Conservation (phyloP, 2,888 invertebrate genomes). For the Melanophora roralis region DNA sequence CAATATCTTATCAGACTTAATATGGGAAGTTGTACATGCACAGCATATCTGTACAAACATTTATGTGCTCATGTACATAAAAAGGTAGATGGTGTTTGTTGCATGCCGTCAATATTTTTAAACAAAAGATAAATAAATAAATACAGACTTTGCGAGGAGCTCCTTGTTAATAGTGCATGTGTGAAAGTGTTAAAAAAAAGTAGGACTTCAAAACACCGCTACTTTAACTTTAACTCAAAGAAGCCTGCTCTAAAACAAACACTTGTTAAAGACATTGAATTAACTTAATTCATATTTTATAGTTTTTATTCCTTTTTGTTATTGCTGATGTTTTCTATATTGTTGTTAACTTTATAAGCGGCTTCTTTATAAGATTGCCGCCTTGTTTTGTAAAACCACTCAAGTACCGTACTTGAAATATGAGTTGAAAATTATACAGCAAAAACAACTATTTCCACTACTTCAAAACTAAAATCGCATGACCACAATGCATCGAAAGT, state of each 20-base stretch:
- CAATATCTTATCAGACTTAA: conserved; percentile 37
- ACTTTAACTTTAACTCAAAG: conserved; percentile 7
- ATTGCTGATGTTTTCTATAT: background rate
- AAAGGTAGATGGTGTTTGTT: conserved; percentile 27
- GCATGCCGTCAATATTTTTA: conserved; percentile 50
- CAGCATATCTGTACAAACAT: background rate
- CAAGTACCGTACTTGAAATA: conserved; percentile 5
- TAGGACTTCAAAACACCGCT: background rate
- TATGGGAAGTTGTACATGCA: conserved; percentile 37
- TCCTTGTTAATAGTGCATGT: conserved; percentile 35
- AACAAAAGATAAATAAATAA: conserved; percentile 8
- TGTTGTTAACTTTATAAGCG: conserved; percentile 6
- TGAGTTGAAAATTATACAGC: conserved; percentile 33
- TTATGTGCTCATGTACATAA: background rate
- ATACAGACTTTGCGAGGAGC: background rate
- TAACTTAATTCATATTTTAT: background rate
- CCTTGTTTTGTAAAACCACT: background rate
- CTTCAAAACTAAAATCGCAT: conserved; percentile 47
- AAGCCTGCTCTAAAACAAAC: conserved; percentile 25
- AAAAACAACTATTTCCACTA: conserved; percentile 2
- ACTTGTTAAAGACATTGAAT: conserved; percentile 41
- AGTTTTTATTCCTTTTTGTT: background rate
- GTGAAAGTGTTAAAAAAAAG: conserved; percentile 3
- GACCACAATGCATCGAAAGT: conserved; percentile 20
- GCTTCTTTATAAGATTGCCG: conserved; percentile 3